Percentiles rank a stretch among this genome's conserved stretches.
Evolutionary conservation across 2,113 vertebrate species (phyloP).

Genomic region (Pedionomus torquatus): DNA sequence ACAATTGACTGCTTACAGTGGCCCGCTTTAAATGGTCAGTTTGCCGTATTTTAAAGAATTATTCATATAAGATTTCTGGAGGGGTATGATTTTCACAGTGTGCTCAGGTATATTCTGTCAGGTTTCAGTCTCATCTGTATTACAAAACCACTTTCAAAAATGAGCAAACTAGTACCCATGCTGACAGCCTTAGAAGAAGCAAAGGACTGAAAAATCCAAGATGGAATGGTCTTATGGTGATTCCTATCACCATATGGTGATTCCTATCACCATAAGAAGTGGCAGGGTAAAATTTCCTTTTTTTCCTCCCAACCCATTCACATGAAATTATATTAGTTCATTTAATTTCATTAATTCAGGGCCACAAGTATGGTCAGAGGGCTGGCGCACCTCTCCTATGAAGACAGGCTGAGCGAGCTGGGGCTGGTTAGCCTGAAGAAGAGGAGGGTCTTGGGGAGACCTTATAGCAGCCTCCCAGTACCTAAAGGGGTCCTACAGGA

Average conservation of each 20-base stretch:
- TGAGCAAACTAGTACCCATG: not conserved
- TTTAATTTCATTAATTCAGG: no score
- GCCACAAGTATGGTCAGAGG: no score
- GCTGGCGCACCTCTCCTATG: no score
- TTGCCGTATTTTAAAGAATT: not conserved
- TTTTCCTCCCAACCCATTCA: not conserved
- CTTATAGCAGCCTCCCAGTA: no score
- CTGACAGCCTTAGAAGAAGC: not conserved
- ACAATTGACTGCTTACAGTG: accelerated
- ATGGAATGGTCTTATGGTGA: not conserved
- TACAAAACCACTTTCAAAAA: not conserved
- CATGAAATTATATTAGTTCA: not conserved
- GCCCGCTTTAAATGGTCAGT: accelerated
- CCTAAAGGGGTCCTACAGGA: no score
- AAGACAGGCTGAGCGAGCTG: no score
- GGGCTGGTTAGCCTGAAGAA: no score
- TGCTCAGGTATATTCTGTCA: not conserved
- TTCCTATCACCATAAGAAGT: not conserved
- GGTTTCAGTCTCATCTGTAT: not conserved
- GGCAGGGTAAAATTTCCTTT: not conserved
- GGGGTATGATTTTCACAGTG: not conserved
- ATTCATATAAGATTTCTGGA: not conserved
- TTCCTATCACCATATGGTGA: accelerated
- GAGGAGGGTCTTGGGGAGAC: no score
- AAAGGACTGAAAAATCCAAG: not conserved